Evolutionary conservation across 2,113 vertebrate genomes (phyloP), one percentile per base, ranked within the genome.

Genomic region (Daboia siamensis): DNA sequence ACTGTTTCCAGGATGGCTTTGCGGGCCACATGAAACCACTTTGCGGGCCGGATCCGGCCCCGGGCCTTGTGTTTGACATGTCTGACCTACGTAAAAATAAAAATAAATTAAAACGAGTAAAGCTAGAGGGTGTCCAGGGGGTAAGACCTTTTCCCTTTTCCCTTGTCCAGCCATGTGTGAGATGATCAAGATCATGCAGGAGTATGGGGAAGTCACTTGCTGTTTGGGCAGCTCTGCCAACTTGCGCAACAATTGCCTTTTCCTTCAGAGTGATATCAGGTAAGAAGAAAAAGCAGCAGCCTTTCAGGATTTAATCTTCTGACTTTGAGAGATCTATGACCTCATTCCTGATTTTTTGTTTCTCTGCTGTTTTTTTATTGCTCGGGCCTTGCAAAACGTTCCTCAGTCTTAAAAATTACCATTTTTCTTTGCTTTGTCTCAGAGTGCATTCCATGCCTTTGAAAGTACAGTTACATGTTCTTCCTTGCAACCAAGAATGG

Each of bases 111-210:
- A 44, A 44, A 44, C 7, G 9, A 23, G 1, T 15, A 21, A 80
- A 80, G 74, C 33, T 26, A 29, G 80, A 74, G 86, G 13, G 5
- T 48, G 12, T 48, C 24, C 21, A 1, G 2, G 23, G 46, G 24
- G 9, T 48, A 29, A 48, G 12, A 90, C 88, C 89, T 21, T 91
- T 52, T 84, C 93, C 10, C 46, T 91, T 48, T 94, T 87, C 92
- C 93, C 91, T 88, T 87, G 5, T 39, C 17, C 97, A 99, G 99
- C 99, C 95, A 99, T 99, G 99, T 99, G 99, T 93, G 99, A 99
- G 97, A 99, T 99, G 99, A 99, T 99, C 94, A 98, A 99, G 97
- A 99, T 99, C 96, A 99, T 99, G 99, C 99, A 99, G 97, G 99
- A 99, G 94, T 99, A 99, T 0, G 98, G 98, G 94, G 99, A 99